Conservation (phyloP, 2,113 vertebrate genomes). For the Pterocles gutturalis region DNA sequence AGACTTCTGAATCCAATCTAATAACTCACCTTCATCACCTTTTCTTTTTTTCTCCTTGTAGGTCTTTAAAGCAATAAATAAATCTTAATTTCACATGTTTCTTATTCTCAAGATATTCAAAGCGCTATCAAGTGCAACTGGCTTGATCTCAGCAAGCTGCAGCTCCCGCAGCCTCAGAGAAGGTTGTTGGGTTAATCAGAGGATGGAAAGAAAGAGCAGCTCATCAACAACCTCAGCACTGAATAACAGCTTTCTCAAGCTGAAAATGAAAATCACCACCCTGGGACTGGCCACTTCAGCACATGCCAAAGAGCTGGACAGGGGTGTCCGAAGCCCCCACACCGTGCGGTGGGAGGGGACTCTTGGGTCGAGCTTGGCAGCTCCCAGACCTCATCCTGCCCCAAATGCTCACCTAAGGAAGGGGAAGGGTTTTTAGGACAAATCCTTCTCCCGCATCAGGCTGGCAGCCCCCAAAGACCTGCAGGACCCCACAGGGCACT, state of each 20-base stretch:
- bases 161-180: neutral
- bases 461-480: neutral
- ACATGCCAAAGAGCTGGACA: accelerated
- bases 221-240: neutral
- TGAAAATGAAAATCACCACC: neutral
- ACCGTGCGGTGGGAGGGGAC: accelerated
- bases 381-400: neutral
- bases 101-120: neutral
- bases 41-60: neutral
- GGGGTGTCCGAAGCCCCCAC: neutral
- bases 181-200: neutral
- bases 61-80: neutral
- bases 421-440: neutral
- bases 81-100: neutral
- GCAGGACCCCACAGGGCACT: neutral
- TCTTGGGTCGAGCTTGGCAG: neutral
- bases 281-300: neutral
- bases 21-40: neutral
- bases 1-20: neutral
- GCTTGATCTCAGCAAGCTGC: neutral
- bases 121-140: neutral
- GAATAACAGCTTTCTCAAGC: neutral
- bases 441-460: neutral
- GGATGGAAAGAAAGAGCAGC: neutral
- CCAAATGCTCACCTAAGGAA: neutral